phyloP scores from a whole-genome alignment of 2,797 vertebrate genomes.

The Valencia hispanica region DNA sequence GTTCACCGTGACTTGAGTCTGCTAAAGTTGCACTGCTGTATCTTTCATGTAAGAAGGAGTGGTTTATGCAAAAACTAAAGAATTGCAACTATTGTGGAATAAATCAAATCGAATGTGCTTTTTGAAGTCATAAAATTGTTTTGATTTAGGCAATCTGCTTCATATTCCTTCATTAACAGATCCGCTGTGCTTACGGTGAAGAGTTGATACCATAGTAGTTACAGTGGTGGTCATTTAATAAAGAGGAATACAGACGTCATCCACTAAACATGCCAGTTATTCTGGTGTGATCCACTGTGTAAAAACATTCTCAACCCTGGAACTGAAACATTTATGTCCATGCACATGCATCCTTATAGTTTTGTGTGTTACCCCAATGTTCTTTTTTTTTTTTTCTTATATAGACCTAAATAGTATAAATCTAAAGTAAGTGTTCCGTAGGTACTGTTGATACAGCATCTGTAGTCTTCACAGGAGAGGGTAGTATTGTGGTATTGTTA shows the following conservation, averaged over 20 bases:
- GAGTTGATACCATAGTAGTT: background rate
- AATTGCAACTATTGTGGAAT: slow-evolving; percentile 37
- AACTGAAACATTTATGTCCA: slow-evolving; percentile 37
- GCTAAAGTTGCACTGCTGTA: slow-evolving; percentile 30
- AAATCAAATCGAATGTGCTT: slow-evolving; percentile 63
- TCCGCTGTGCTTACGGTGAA: slow-evolving; percentile 5
- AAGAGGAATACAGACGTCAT: slow-evolving; percentile 12
- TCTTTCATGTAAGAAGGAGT: slow-evolving; percentile 46
- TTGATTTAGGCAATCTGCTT: slow-evolving; percentile 49
- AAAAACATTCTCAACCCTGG: slow-evolving; percentile 7
- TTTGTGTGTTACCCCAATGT: slow-evolving; percentile 20
- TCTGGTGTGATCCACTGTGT: background rate
- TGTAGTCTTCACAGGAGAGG: slow-evolving; percentile 13
- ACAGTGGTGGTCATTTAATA: slow-evolving; percentile 21
- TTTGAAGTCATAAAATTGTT: slow-evolving; percentile 41
- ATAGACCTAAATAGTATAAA: slow-evolving; percentile 11
- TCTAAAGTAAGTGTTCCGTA: slow-evolving; percentile 24
- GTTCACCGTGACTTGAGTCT: slow-evolving; percentile 54
- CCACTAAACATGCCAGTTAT: slow-evolving; percentile 12
- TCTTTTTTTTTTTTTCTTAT: slow-evolving; percentile 13
- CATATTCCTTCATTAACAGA: slow-evolving; percentile 46
- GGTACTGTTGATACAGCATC: background rate
- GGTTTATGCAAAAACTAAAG: slow-evolving; percentile 48
- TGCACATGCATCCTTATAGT: slow-evolving; percentile 15
- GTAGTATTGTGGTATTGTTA: slow-evolving; percentile 7